Evolutionary conservation across 2,888 invertebrate species (phyloP).

Genomic region (Lampropteryx suffumata): DNA sequence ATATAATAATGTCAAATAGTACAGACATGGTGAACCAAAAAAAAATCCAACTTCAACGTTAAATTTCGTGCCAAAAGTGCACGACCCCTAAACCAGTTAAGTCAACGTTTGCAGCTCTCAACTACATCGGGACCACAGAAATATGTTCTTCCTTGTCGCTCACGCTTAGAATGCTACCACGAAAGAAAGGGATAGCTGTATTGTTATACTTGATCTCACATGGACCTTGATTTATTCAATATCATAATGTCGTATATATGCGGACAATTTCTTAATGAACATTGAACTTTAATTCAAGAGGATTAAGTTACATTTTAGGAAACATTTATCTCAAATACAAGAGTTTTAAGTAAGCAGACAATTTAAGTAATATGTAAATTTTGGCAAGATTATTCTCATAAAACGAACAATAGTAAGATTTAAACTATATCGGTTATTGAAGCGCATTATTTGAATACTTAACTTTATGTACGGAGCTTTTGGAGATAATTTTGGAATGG

Average conservation of each 20-base stretch:
- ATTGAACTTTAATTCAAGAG: conserved; percentile 33
- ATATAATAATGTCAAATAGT: too few species aligned
- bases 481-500: conserved; percentile 49
- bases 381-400: conserved; percentile 37
- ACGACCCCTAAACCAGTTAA: conserved; percentile 69
- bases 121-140: conserved; percentile 42
- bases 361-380: conserved; percentile 54
- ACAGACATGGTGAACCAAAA: too few species aligned
- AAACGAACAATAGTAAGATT: conserved; percentile 27
- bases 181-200: conserved; percentile 46
- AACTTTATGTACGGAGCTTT: conserved; percentile 24
- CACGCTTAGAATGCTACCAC: conserved; percentile 27
- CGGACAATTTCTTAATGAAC: conserved; percentile 33
- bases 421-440: conserved; percentile 17
- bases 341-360: conserved; percentile 50
- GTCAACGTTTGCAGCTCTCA: conserved; percentile 69
- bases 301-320: conserved; percentile 41
- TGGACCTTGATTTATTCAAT: conserved; percentile 52
- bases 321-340: conserved; percentile 59
- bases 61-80: conserved; percentile 48
- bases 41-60: not conserved
- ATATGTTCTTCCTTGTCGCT: conserved; percentile 51
- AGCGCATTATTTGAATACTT: conserved; percentile 9
- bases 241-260: conserved; percentile 46
- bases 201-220: conserved; percentile 52